phyloP scores from a whole-genome alignment of 2,797 vertebrate species.

The Myripristis jacobus region DNA sequence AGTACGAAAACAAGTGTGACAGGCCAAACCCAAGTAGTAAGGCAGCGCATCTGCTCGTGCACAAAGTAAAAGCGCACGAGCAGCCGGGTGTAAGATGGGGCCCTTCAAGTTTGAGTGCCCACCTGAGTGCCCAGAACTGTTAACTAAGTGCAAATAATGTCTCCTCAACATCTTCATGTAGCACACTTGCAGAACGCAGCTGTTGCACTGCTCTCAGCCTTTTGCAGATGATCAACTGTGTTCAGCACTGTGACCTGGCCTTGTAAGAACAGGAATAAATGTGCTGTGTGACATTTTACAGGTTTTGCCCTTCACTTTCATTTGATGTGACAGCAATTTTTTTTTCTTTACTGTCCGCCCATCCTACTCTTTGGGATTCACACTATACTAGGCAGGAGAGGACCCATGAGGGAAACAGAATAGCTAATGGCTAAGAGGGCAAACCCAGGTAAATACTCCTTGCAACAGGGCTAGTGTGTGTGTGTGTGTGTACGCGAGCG shows the following conservation, averaged over 20 bases:
- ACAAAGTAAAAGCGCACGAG: no score
- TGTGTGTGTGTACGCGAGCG: conserved; percentile 14
- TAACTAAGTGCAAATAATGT: no score
- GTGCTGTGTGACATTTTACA: background rate
- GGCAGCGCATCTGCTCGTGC: no score
- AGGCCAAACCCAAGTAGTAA: no score
- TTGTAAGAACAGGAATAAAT: background rate
- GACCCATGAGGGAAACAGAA: conserved; percentile 33
- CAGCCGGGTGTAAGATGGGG: no score
- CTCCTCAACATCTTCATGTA: no score
- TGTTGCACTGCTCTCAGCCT: no score
- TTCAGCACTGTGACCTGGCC: background rate
- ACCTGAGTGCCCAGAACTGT: no score
- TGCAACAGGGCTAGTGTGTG: conserved; percentile 13
- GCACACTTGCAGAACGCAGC: no score
- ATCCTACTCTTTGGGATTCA: conserved; percentile 16
- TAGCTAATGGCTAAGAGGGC: conserved; percentile 29
- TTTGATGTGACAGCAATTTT: conserved; percentile 1
- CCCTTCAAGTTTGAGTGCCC: no score
- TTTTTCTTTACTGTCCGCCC: conserved; percentile 2
- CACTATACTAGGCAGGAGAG: conserved; percentile 28
- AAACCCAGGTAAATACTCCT: conserved; percentile 36
- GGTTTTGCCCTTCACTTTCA: conserved; percentile 11
- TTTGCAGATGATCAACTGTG: background rate
- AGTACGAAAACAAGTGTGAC: no score